Base-by-base conservation (phyloP, 64 coral and sea anemone species). In the Catalaphyllia jardinei region DNA sequence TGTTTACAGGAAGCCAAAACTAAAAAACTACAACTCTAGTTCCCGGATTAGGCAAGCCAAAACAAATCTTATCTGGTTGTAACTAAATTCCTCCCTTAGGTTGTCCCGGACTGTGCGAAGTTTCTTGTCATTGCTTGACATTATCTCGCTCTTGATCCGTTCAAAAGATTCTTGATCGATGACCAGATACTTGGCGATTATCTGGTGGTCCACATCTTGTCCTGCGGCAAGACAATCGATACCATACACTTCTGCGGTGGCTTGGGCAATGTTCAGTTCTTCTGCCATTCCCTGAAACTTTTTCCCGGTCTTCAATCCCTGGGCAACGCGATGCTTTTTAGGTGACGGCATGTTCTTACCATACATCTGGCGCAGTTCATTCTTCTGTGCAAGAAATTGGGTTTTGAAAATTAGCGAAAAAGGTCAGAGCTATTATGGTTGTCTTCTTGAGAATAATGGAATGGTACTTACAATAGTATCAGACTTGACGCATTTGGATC, bases 1-100 rank as follows among this genome's bases (percentile, higher is more conserved):
- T 46, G 42, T 4, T 46, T 46, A 6, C 42, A 4, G 4, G 42
- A 46, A 46, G 3, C 42, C 1, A 46, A 6, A 46, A 46, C 5
- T 46, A 4, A 46, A 46, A 46, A 46, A 46, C 29, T 86, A 86
- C 65, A 86, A 67, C 33, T 86, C 82, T 24, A 71, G 22, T 7
- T 71, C 82, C 0, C 38, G 60, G 31, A 86, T 86, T 50, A 46
- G 28, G 82, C 62, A 86, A 39, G 82, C 82, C 29, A 73, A 73
- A 73, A 73, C 71, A 73, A 73, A 38, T 73, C 71, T 62, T 49
- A 86, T 86, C 39, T 86, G 82, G 42, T 86, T 86, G 65, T 86
- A 86, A 42, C 60, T 39, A 64, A 39, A 86, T 61, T 64, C 60
- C 62, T 67, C 33, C 33, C 54, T 16, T 57, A 86, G 31, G 33